Base-by-base conservation (phyloP, 2,888 invertebrate species). In the Belgica antarctica region DNA sequence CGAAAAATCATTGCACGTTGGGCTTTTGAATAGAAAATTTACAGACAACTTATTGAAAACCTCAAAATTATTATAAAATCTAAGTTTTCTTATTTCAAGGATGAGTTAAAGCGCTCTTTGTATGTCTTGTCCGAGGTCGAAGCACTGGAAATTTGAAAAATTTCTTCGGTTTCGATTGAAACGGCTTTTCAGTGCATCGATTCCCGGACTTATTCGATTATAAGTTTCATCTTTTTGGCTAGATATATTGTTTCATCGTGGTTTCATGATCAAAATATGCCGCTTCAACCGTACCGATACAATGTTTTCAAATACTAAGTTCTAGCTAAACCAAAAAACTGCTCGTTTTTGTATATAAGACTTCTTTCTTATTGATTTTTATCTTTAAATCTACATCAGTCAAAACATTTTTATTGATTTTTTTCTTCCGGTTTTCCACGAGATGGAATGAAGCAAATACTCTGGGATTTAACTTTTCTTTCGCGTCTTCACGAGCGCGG, bases 331-430 rank as follows among this genome's bases (percentile, higher is more conserved):
- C 22, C 52, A 52, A 52, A n/a, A n/a, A 41, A 52, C 52, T 52
- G 17, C 4, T 52, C 12, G n/a, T n/a, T 52, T 17, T 52, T 52
- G 19, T 52, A 52, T 52, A 52, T 22, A 22, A 52, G 52, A 52
- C 41, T 12, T 41, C 10, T 31, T 52, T 52, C 52, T 59, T 59
- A 59, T 59, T 59, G 59, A 59, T 59, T 59, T 59, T 59, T 27
- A 27, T 59, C 10, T 59, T 59, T 59, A 59, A 59, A 59, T 25
- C 59, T 59, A 59, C 59, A 59, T 59, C 59, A 59, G 59, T 59
- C 59, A 59, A 59, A 59, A 27, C 24, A 59, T 1, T 59, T n/a
- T 59, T 59, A 59, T 59, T 59, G 59, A 59, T 27, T 59, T 59
- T 59, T 10, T 19, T 59, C 24, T 59, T 59, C 12, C 27, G 8